Conservation (phyloP, 1,140 invertebrate genomes). For the Sycobia sp. region DNA sequence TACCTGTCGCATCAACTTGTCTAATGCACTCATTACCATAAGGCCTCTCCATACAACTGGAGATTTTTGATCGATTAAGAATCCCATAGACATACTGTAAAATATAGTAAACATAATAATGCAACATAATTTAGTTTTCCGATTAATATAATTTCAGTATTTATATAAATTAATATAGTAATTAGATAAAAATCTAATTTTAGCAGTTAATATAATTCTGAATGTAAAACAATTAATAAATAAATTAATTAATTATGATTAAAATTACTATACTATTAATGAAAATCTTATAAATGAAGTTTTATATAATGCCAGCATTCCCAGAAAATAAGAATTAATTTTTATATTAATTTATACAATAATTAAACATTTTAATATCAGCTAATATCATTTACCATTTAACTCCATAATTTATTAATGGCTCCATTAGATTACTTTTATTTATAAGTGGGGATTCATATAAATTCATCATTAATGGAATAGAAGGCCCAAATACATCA, state of each 20-base stretch:
- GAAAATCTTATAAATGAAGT: too few species aligned
- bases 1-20: constrained; percentile 81
- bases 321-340: too few species aligned
- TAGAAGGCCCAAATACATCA: constrained; percentile 88
- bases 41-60: constrained; percentile 88
- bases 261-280: constrained; percentile 7
- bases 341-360: too few species aligned
- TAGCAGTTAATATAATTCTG: background rate
- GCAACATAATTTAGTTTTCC: too few species aligned
- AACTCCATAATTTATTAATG: constrained; percentile 86
- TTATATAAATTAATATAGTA: background rate
- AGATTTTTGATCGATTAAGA: constrained; percentile 77
- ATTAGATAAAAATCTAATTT: constrained; percentile 8
- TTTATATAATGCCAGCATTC: too few species aligned
- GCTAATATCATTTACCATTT: constrained; percentile 89
- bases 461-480: constrained; percentile 92
- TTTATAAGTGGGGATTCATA: constrained; percentile 75
- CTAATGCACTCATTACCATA: constrained; percentile 93
- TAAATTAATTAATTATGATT: background rate
- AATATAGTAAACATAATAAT: constrained; percentile 20
- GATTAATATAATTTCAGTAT: too few species aligned
- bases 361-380: too few species aligned
- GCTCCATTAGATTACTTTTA: constrained; percentile 80
- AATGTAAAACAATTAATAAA: background rate
- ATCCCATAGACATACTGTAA: constrained; percentile 88